A percentile compares a stretch with the other conserved stretches of the same genome.
These are phyloP conservation scores for Brevipalpus yothersi DNA, from an alignment of 1,140 invertebrate genomes.

Conservation along the genomic window DNA sequence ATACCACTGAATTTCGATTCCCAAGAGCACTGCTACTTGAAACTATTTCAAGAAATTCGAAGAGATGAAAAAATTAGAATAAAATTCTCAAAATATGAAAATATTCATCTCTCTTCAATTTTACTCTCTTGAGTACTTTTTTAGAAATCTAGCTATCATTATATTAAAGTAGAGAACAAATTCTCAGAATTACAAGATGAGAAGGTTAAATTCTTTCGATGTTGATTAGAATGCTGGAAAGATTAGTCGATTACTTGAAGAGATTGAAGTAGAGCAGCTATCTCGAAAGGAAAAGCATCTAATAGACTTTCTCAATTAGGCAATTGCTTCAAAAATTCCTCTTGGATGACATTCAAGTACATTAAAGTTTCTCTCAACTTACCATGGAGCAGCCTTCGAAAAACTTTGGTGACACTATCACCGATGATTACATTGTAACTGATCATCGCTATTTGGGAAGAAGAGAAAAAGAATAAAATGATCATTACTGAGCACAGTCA, in stretches of 20 bases:
- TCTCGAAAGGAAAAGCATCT: no score
- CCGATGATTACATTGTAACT: slow-evolving; percentile 74
- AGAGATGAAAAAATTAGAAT: not conserved
- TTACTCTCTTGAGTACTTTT: no score
- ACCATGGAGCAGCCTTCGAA: slow-evolving; percentile 30
- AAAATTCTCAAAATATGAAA: no score
- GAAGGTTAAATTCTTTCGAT: not conserved
- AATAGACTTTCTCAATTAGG: not conserved
- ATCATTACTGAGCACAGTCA: slow-evolving; percentile 3
- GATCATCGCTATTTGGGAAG: slow-evolving; percentile 46
- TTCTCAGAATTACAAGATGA: not conserved
- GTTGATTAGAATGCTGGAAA: no score
- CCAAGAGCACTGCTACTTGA: slow-evolving; percentile 30
- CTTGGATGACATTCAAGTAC: not conserved
- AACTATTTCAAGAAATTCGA: slow-evolving; percentile 14
- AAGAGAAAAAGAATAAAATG: not conserved
- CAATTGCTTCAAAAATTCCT: not conserved
- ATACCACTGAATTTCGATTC: slow-evolving; percentile 46
- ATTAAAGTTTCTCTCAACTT: slow-evolving; percentile 1
- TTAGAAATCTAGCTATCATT: no score
- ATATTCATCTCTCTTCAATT: no score
- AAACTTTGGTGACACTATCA: slow-evolving; percentile 60
- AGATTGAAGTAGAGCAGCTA: no score
- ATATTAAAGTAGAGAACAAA: not conserved
- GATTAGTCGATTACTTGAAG: no score